These are phyloP conservation scores for Heliconius nattereri DNA, from an alignment of 1,140 invertebrate genomes.

Conservation along the genomic window DNA sequence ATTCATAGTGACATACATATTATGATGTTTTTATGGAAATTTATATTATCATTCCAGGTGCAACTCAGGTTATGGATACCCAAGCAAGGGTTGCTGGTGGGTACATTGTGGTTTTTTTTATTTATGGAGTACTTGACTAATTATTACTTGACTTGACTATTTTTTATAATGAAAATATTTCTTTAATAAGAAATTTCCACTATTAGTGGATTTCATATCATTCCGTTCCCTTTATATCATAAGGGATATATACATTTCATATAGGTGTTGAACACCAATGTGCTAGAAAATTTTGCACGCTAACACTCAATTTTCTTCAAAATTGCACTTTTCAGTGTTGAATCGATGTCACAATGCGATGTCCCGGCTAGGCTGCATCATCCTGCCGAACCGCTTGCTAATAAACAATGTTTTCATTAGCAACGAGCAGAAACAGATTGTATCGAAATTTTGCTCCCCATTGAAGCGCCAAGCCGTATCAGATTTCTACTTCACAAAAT, in stretches of 20 bases:
- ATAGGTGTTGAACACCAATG: not conserved
- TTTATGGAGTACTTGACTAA: no score
- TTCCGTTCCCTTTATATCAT: no score
- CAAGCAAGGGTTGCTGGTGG: slow-evolving; percentile 57
- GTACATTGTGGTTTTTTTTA: slow-evolving; percentile 37
- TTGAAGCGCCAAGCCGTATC: slow-evolving; percentile 64
- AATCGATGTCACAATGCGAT: slow-evolving; percentile 65
- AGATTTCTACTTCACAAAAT: slow-evolving; percentile 66
- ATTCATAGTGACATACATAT: not conserved
- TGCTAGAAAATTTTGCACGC: not conserved
- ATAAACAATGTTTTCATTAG: slow-evolving; percentile 52
- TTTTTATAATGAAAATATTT: no score
- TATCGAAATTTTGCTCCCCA: slow-evolving; percentile 68
- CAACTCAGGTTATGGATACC: slow-evolving; percentile 44
- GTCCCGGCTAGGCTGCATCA: slow-evolving; percentile 52
- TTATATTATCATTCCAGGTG: slow-evolving; percentile 53
- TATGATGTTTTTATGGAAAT: not conserved
- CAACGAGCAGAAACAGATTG: slow-evolving; percentile 50
- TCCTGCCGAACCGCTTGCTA: slow-evolving; percentile 61
- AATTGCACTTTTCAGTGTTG: slow-evolving; percentile 70
- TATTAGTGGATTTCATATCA: no score
- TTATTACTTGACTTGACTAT: no score
- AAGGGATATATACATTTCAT: no score
- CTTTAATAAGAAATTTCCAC: no score
- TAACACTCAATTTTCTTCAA: not conserved